Base-by-base conservation (phyloP, 2,888 invertebrate species). In the Atrina japonica region DNA sequence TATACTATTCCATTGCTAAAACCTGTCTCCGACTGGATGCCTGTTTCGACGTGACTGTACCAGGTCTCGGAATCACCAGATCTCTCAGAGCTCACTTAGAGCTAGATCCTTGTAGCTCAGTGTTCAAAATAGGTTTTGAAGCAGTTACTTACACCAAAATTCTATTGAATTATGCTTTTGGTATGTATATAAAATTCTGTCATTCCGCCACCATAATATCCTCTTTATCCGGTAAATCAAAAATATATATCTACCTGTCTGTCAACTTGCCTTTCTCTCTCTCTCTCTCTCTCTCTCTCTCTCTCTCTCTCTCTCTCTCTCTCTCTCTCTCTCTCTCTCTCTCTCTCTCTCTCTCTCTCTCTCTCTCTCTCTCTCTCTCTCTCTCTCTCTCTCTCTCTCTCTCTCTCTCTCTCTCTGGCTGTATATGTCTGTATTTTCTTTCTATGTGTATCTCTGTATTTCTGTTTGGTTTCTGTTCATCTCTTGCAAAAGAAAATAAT, bases 1-100 rank as follows among this genome's bases (percentile, higher is more conserved):
- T 81, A 0, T 80, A 82, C 47, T 73, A 78, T 55, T 71, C 67
- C 18, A 72, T 85, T 16, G 55, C 75, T 0, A 53, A 75, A 16
- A 72, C 81, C 56, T 85, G 85, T 71, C 76, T 85, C 75, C 65
- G 81, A 18, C 35, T 84, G 21, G 81, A 82, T 55, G 80, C 81
- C n/a, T 85, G 84, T 67, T 61, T 79, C 0, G 66, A 50, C 1
- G 35, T 60, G 3, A 45, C 18, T 43, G 59, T 66, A 18, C 60
- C 65, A 30, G 40, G 56, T 5, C 1, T 56, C 0, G 35, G 23
- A 30, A 35, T 40, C 21, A 56, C 56, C n/a, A 64, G 66, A 40
- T 59, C 70, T 2, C 40, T 70, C 16, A 66, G 35, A 16, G 82
- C 81, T 6, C 81, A 71, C 65, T 56, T 82, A 1, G 76, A 77